Evolutionary conservation across 2,113 vertebrate species (phyloP).

Genomic region (Chroicocephalus ridibundus): DNA sequence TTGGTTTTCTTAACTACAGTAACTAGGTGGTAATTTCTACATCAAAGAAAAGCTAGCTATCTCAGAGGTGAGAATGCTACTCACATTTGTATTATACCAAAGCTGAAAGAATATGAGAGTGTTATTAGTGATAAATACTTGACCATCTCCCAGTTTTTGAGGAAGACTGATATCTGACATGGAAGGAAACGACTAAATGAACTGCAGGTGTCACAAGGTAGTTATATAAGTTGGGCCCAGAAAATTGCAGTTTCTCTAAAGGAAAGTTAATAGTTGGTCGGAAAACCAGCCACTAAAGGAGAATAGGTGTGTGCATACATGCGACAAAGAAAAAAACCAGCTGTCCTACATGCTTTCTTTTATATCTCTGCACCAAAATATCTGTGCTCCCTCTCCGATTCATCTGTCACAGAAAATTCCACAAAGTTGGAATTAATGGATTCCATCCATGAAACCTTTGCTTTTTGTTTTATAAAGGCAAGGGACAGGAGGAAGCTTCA

Average conservation of each 20-base stretch:
- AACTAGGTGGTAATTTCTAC: neutral
- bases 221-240: neutral
- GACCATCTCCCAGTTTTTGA: neutral
- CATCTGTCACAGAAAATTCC: neutral
- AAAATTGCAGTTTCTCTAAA: neutral
- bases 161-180: neutral
- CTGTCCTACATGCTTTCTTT: neutral
- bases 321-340: neutral
- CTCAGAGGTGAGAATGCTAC: neutral
- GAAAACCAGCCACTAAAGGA: neutral
- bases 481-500: neutral
- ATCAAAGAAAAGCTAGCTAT: neutral
- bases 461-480: neutral
- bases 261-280: neutral
- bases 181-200: neutral
- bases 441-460: neutral
- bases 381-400: neutral
- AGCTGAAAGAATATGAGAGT: neutral
- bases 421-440: neutral
- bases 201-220: neutral
- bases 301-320: neutral
- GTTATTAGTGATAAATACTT: neutral
- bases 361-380: neutral
- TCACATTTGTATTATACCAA: neutral
- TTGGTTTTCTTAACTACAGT: neutral